A percentile compares a stretch with the other conserved stretches of the same genome.
phyloP scores from a whole-genome alignment of 2,888 invertebrate genomes.

The Erynnis tages region DNA sequence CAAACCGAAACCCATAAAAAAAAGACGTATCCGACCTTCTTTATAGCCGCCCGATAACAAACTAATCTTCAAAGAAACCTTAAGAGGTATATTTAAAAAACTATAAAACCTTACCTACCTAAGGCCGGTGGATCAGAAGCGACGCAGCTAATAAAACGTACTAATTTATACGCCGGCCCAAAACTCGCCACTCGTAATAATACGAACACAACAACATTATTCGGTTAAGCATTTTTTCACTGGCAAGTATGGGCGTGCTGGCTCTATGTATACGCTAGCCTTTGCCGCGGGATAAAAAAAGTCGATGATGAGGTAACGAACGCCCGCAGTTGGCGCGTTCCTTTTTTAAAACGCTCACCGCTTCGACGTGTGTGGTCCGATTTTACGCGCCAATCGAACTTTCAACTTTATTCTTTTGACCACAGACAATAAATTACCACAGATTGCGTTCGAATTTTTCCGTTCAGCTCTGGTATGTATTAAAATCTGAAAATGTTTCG shows the following conservation, averaged over 20 bases:
- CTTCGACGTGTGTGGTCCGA: constrained; percentile 75
- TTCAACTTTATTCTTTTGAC: constrained; percentile 16
- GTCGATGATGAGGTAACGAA: constrained; percentile 78
- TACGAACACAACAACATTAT: constrained; percentile 66
- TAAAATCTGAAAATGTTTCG: constrained; percentile 51
- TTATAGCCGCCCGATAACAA: constrained; percentile 70
- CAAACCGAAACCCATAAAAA: constrained; percentile 43
- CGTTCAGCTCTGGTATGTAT: constrained; percentile 41
- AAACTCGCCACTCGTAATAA: constrained; percentile 52
- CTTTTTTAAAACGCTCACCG: constrained; percentile 72
- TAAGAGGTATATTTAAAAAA: constrained; percentile 69
- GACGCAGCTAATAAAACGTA: constrained; percentile 59
- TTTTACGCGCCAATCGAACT: constrained; percentile 26
- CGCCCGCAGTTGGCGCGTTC: constrained; percentile 76
- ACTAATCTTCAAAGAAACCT: constrained; percentile 66
- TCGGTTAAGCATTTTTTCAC: constrained; percentile 53
- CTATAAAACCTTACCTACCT: constrained; percentile 58
- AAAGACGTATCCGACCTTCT: constrained; percentile 53
- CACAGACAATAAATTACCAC: constrained; percentile 19
- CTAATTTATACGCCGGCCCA: constrained; percentile 59
- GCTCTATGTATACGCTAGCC: constrained; percentile 71
- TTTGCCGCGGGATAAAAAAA: constrained; percentile 61
- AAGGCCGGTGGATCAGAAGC: constrained; percentile 60
- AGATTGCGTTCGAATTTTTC: constrained; percentile 35
- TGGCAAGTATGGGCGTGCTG: constrained; percentile 47